Conservation (phyloP, 2,888 invertebrate species). For the Pomacea canaliculata region DNA sequence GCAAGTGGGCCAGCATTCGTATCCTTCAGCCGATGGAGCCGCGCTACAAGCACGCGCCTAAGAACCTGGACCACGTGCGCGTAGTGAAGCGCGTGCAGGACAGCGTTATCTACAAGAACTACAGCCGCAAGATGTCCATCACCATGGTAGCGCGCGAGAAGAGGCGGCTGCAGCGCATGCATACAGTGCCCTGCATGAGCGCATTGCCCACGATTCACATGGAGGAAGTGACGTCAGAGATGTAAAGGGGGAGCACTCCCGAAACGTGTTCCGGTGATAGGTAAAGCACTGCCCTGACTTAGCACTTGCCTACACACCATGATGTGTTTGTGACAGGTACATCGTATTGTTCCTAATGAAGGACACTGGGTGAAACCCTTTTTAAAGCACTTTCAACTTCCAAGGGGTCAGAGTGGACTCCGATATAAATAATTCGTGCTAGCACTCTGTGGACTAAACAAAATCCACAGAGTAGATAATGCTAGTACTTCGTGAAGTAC, state of each 20-base stretch:
- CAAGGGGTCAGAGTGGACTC: no score
- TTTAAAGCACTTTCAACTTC: no score
- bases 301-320: slow-evolving; percentile 38
- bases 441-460: no score
- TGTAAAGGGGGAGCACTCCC: slow-evolving; percentile 30
- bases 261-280: not conserved
- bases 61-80: slow-evolving; percentile 63
- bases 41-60: slow-evolving; percentile 63
- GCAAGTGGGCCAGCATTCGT: slow-evolving; percentile 66
- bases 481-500: no score
- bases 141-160: slow-evolving; percentile 63
- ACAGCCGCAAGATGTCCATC: slow-evolving; percentile 60
- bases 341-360: slow-evolving; percentile 19
- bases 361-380: no score
- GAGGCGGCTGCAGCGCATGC: slow-evolving; percentile 55
- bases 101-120: slow-evolving; percentile 68
- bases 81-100: slow-evolving; percentile 67
- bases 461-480: no score
- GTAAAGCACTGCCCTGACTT: slow-evolving; percentile 49
- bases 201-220: slow-evolving; percentile 49
- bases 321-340: not conserved
- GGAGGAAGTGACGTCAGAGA: slow-evolving; percentile 51
- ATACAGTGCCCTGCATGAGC: slow-evolving; percentile 56
- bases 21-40: slow-evolving; percentile 64
- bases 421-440: no score